Evolutionary conservation across 2,888 invertebrate species (phyloP), one percentile per base, ranked within the genome.

Genomic region (Agonopterix heracliana): DNA sequence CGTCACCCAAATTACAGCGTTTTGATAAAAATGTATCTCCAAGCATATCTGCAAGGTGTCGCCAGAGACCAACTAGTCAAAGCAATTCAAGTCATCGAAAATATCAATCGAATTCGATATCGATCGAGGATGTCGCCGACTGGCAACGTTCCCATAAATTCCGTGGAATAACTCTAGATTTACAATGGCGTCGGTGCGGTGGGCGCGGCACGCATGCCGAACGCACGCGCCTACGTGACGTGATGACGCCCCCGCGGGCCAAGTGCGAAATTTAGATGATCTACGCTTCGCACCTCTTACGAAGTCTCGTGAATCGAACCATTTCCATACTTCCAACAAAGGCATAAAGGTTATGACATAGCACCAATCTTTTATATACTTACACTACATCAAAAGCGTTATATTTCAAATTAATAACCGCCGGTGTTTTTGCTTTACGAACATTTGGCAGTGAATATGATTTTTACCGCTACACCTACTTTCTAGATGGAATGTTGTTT

Each of bases 101-200:
- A 38, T 40, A 40, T 46, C 45, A 46, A 46, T 71, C 63, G 65
- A 63, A 46, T 40, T 71, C 63, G 65, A 63, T 61, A 63, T 63
- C 60, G 61, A 64, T 67, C 57, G 61, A 65, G 65, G 68, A 69
- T 67, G 66, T 70, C 61, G 64, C 66, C 68, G 74, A 68, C 66
- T 69, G 74, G 68, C 75, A 70, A 66, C 55, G 66, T 69, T 74
- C 71, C 69, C 70, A 78, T 78, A 73, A 77, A 77, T 74, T 70
- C 66, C 60, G 61, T 62, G 63, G 65, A 68, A 68, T 70, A 61
- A 60, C 61, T 61, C 54, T 55, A 68, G 65, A 69, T 75, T 70
- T 68, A 72, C 69, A 68, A 74, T 71, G 71, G 66, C 66, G 64
- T 66, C 60, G 54, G 66, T 72, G 68, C 69, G 63, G 69, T 69